Evolutionary conservation across 2,113 vertebrate species (phyloP).

Genomic region (Murina feae): DNA sequence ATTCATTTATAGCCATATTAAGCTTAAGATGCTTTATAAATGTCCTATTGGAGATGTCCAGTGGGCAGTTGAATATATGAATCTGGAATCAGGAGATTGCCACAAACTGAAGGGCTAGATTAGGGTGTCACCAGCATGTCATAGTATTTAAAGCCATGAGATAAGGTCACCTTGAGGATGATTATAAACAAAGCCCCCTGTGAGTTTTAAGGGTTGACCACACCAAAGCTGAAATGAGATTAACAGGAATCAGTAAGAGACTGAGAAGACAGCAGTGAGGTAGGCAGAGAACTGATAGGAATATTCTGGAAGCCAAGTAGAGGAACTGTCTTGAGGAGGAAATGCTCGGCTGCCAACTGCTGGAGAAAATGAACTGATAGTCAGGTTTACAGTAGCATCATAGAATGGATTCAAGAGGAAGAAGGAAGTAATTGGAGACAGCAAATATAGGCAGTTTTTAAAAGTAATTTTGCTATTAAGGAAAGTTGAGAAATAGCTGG

Average conservation of each 20-base stretch:
- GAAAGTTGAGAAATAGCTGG: background rate
- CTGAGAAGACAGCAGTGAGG: background rate
- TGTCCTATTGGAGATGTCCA: background rate
- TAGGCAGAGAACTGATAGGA: background rate
- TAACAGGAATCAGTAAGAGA: background rate
- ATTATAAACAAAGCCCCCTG: background rate
- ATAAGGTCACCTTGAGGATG: background rate
- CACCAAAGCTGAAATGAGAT: background rate
- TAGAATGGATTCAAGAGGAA: background rate
- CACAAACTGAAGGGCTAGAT: background rate
- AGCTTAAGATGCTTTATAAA: background rate
- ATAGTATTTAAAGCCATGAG: background rate
- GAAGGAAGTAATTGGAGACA: background rate
- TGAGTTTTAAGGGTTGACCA: conserved; percentile 1
- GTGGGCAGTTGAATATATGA: background rate
- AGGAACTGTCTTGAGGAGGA: background rate
- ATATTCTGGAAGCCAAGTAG: background rate
- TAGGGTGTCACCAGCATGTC: background rate
- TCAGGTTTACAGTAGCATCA: background rate
- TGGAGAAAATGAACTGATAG: background rate
- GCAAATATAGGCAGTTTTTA: background rate
- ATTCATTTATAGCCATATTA: background rate
- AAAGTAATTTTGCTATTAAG: background rate
- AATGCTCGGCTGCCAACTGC: background rate
- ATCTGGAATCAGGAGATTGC: background rate